Evolutionary conservation across 2,113 vertebrate genomes (phyloP), one percentile per base, ranked within the genome.

Genomic region (Alligator mississippiensis): DNA sequence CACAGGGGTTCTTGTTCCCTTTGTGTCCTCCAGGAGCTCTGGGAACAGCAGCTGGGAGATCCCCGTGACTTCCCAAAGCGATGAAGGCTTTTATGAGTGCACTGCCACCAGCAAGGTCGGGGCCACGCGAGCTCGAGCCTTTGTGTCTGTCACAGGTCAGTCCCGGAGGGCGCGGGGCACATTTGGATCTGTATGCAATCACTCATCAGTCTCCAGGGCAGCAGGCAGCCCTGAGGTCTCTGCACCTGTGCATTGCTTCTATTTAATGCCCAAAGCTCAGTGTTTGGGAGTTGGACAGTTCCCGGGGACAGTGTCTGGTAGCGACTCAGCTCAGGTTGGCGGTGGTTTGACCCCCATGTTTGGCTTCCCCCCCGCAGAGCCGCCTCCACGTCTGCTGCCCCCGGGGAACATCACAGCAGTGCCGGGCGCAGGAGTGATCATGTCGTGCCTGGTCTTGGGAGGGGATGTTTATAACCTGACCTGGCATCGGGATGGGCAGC

Each of bases 41-140:
- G 97, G 97, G 74, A 98, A 97, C 84, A 97, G 98, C 98, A 99
- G 98, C 93, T 99, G 98, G 98, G 97, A 99, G 94, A 99, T 99
- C 94, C 96, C 97, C 0, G 84, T 85, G 1, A 98, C 95, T 6
- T 99, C 98, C 5, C 89, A 96, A 25, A 96, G 96, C 0, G 98
- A 99, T 0, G 99, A 99, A 92, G 99, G 99, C 59, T 82, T 84
- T 1, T 99, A 99, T 0, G 98, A 99, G 86, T 99, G 99, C 85
- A 87, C 92, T 0, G 99, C 98, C 0, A 97, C 97, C 5, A 99
- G 98, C 97, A 98, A 93, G 25, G 98, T 98, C 0, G 99, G 99
- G 13, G 97, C 93, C 1, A 98, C 98, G 0, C 97, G 93, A 60
- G 99, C 98, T 54, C 92, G 93, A 9, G 95, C 98, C 34, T 97